phyloP scores from a whole-genome alignment of 92 coral and sea anemone species.

The Scolanthus callimorphus region DNA sequence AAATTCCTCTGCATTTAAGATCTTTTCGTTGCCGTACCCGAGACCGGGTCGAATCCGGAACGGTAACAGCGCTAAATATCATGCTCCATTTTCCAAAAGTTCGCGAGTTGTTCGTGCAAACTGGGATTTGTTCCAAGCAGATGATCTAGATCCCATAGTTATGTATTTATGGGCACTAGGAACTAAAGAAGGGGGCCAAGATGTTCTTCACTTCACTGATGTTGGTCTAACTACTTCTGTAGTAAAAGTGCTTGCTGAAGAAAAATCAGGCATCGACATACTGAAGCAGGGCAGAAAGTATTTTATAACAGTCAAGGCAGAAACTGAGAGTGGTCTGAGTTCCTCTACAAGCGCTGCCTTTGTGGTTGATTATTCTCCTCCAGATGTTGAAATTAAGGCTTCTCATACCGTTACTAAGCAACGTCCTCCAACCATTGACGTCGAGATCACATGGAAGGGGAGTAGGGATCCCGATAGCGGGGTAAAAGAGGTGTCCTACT shows the following conservation, averaged over 20 bases:
- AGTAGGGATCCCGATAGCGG: constrained; percentile 54
- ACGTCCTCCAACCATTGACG: constrained; percentile 25
- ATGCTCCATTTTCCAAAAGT: constrained; percentile 34
- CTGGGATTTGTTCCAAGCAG: constrained; percentile 65
- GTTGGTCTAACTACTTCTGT: constrained; percentile 47
- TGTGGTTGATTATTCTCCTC: constrained; percentile 64
- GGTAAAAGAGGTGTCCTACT: constrained; percentile 27
- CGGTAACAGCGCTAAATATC: constrained; percentile 24
- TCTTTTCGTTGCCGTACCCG: constrained; percentile 52
- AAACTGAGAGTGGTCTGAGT: constrained; percentile 40
- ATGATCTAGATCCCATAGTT: constrained; percentile 52
- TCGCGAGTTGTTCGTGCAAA: constrained; percentile 49
- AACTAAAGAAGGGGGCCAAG: constrained; percentile 32
- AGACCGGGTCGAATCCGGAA: constrained; percentile 41
- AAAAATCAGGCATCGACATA: constrained; percentile 37
- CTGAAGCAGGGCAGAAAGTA: constrained; percentile 44
- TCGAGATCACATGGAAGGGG: constrained; percentile 46
- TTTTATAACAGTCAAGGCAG: constrained; percentile 61
- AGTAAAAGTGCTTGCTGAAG: constrained; percentile 39
- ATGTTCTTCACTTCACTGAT: constrained; percentile 47
- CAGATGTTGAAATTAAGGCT: constrained; percentile 32
- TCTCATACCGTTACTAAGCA: constrained; percentile 48
- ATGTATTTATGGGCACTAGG: constrained; percentile 77
- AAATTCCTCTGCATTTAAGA: constrained; percentile 64
- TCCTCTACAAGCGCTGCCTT: constrained; percentile 51